Evolutionary conservation across 2,113 vertebrate genomes (phyloP), one percentile per base, ranked within the genome.

Genomic region (Zosterops borbonicus): DNA sequence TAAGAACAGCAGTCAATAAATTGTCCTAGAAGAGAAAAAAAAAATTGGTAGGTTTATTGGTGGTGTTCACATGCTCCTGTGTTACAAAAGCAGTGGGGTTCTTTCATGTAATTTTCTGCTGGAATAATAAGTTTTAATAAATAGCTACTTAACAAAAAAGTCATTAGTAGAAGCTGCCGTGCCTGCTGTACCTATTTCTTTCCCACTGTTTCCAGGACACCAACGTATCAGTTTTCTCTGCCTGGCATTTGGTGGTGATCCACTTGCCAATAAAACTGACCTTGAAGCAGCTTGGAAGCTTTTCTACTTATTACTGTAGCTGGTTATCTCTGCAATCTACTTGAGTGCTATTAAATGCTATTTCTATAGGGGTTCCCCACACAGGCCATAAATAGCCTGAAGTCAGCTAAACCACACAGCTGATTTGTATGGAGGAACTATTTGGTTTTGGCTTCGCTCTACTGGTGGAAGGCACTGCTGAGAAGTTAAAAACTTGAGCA

Each of bases 351-450:
- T 88, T 94, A 90, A 68, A 60, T 87, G 73, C 37, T 89, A 3
- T 81, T 97, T 96, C 92, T 92, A 15, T 64, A 89, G 92, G 92
- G 94, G 46, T 89, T 96, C 77, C 89, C 92, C 92, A 49, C 52
- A 22, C 17, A 2, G 42, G 59, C 2, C 14, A 49, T 90, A 94
- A 95, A 81, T 83, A 92, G 80, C 83, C 91, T 87, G 80, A 80
- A 90, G 91, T 96, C 59, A 95, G 89, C 81, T 84, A 41, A 95
- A 68, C 64, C 52, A 41, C 31, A 8, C 23, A 78, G 83, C 76
- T 87, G 91, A 78, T 89, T 59, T 63, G 56, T 39, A 44, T 12
- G 80, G 80, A 87, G 89, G 80, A 86, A 53, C 76, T 59, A 0
- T 42, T 67, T 59, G 83, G 55, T 41, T 93, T 96, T 85, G 86